Percentiles rank a stretch among this genome's conserved stretches.
phyloP scores from a whole-genome alignment of 2,888 invertebrate genomes.

The Drosophila austrosaltans region DNA sequence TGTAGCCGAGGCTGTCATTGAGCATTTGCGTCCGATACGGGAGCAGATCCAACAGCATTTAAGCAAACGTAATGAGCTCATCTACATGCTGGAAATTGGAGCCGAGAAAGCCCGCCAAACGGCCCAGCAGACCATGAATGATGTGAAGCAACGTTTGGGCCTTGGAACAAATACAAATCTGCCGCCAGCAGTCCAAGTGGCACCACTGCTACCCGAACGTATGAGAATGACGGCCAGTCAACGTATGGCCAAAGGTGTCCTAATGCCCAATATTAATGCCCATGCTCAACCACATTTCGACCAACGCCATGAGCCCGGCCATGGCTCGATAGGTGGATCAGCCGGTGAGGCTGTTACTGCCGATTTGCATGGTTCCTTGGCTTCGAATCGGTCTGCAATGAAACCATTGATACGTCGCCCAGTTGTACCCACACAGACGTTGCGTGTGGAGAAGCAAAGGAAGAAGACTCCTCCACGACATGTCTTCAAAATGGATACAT shows the following conservation, averaged over 20 bases:
- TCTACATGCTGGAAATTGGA: slow-evolving; percentile 87
- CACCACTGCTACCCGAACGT: slow-evolving; percentile 51
- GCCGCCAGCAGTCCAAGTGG: slow-evolving; percentile 46
- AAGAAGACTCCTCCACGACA: slow-evolving; percentile 36
- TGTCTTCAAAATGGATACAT: slow-evolving; percentile 52
- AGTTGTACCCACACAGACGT: slow-evolving; percentile 64
- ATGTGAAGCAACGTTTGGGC: slow-evolving; percentile 87
- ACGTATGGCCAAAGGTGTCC: slow-evolving; percentile 40
- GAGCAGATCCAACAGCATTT: slow-evolving; percentile 85
- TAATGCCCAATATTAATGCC: slow-evolving; percentile 37
- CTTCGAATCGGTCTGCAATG: not conserved
- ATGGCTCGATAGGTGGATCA: slow-evolving; percentile 18
- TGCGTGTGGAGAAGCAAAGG: slow-evolving; percentile 68
- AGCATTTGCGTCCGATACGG: slow-evolving; percentile 89
- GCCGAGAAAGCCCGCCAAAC: slow-evolving; percentile 86
- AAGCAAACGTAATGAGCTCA: slow-evolving; percentile 86
- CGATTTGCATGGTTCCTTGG: not conserved
- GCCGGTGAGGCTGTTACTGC: slow-evolving; percentile 41
- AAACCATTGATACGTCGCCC: slow-evolving; percentile 36
- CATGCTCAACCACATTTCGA: slow-evolving; percentile 39
- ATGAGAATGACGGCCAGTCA: slow-evolving; percentile 55
- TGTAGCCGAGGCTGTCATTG: slow-evolving; percentile 89
- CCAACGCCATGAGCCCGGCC: slow-evolving; percentile 41
- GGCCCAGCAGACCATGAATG: slow-evolving; percentile 87
- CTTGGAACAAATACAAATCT: slow-evolving; percentile 65